phyloP scores from a whole-genome alignment of 2,888 invertebrate species.

The Blera fallax region DNA sequence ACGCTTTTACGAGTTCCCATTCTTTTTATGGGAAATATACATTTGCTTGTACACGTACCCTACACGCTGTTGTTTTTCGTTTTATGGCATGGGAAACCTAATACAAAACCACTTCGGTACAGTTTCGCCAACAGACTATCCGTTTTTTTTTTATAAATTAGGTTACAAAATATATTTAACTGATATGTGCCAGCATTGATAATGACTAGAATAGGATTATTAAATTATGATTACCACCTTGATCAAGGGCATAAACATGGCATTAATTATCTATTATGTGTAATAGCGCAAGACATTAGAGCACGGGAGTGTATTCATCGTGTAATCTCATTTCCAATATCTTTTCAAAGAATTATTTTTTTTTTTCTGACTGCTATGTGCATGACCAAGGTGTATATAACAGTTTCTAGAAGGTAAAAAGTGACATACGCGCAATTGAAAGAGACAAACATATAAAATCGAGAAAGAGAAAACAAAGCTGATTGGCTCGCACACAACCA shows the following conservation, averaged over 20 bases:
- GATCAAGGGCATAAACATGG: slow-evolving; percentile 38
- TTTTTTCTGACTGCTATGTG: slow-evolving; percentile 8
- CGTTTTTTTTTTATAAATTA: neutral
- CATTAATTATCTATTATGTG: neutral
- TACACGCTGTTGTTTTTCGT: slow-evolving; percentile 2
- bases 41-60: slow-evolving; percentile 7
- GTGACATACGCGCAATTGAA: slow-evolving; percentile 31
- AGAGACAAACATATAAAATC: slow-evolving; percentile 25
- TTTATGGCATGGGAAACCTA: slow-evolving; percentile 16
- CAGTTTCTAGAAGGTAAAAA: slow-evolving; percentile 34
- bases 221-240: slow-evolving; percentile 46
- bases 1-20: slow-evolving; percentile 38
- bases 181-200: slow-evolving; percentile 1
- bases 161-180: slow-evolving; percentile 51
- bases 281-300: neutral
- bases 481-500: slow-evolving; percentile 4
- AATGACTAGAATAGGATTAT: neutral
- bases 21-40: slow-evolving; percentile 27
- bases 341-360: slow-evolving; percentile 11
- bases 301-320: neutral
- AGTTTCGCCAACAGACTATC: slow-evolving; percentile 47
- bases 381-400: slow-evolving; percentile 34
- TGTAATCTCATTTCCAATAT: slow-evolving; percentile 46
- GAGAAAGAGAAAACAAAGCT: neutral
- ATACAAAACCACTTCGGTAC: slow-evolving; percentile 37